These are phyloP conservation scores for Vollenhovia emeryi DNA, from an alignment of 1,140 invertebrate species.

Conservation along the genomic window DNA sequence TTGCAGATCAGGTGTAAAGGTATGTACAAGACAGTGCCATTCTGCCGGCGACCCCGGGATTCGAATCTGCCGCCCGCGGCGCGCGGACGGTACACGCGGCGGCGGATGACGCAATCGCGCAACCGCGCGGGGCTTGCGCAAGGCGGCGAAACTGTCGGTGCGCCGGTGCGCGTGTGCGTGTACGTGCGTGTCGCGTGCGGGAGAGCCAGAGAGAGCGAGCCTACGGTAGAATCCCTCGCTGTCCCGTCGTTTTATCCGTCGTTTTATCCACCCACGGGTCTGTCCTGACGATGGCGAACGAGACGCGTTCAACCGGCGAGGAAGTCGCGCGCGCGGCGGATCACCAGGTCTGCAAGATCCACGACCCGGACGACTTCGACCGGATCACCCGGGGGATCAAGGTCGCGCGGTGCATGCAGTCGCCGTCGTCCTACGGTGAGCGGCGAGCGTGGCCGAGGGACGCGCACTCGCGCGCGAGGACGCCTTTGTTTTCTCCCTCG, in stretches of 20 bases:
- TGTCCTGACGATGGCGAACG: background rate
- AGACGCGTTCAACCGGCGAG: background rate
- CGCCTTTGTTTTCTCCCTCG: background rate
- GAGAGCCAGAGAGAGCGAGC: too few species aligned
- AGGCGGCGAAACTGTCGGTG: background rate
- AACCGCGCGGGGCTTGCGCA: background rate
- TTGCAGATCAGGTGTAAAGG: too few species aligned
- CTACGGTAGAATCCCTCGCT: too few species aligned
- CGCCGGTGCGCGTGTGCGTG: background rate
- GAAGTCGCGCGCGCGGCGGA: slow-evolving; percentile 69
- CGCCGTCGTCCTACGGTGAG: slow-evolving; percentile 83
- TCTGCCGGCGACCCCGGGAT: too few species aligned
- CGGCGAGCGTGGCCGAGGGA: background rate
- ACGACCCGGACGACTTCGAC: slow-evolving; percentile 86
- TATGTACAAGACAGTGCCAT: too few species aligned
- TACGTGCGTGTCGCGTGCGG: background rate
- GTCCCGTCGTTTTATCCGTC: background rate
- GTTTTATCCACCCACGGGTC: too few species aligned
- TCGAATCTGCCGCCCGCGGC: background rate
- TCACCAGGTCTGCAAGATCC: slow-evolving; percentile 85
- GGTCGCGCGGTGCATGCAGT: slow-evolving; percentile 88
- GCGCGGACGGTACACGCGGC: background rate
- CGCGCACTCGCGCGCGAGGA: background rate
- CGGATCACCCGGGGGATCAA: slow-evolving; percentile 86
- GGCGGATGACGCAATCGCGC: background rate